Percentiles rank a stretch among this genome's conserved stretches.
phyloP scores from a whole-genome alignment of 2,113 vertebrate species.

The Phodopus roborovskii region DNA sequence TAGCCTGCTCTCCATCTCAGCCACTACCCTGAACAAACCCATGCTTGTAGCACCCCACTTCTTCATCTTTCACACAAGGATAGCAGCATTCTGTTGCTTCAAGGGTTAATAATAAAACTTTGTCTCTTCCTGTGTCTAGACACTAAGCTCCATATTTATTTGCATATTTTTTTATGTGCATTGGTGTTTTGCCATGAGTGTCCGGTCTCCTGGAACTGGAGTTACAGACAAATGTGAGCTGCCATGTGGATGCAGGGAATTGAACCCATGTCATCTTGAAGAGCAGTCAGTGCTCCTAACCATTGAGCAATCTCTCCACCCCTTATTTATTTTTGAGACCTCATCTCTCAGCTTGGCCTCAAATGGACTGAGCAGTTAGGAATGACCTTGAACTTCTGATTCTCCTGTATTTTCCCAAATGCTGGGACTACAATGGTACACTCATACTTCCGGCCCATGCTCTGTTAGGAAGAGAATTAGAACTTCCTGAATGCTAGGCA shows the following conservation, averaged over 20 bases:
- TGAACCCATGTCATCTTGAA: background rate
- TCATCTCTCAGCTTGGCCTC: background rate
- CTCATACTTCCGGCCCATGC: too few relatives aligned
- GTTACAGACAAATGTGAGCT: background rate
- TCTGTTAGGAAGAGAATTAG: background rate
- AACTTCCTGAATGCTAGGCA: background rate
- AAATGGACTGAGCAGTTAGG: too few relatives aligned
- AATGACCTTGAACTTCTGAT: background rate
- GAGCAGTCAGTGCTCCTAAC: background rate
- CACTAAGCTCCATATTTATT: background rate
- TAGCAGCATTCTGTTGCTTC: background rate
- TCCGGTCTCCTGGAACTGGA: background rate
- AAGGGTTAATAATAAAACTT: constrained; percentile 5
- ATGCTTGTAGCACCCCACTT: background rate
- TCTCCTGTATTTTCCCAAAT: background rate
- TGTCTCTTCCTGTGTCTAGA: background rate
- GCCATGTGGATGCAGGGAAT: background rate
- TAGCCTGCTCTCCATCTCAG: background rate
- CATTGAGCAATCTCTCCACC: background rate
- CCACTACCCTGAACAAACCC: background rate
- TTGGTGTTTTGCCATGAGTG: background rate
- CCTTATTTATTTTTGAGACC: background rate
- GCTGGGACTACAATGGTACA: background rate
- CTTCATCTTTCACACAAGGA: background rate
- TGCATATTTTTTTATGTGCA: background rate